Evolutionary conservation across 2,888 invertebrate species (phyloP).

Genomic region (Volucella bombylans): DNA sequence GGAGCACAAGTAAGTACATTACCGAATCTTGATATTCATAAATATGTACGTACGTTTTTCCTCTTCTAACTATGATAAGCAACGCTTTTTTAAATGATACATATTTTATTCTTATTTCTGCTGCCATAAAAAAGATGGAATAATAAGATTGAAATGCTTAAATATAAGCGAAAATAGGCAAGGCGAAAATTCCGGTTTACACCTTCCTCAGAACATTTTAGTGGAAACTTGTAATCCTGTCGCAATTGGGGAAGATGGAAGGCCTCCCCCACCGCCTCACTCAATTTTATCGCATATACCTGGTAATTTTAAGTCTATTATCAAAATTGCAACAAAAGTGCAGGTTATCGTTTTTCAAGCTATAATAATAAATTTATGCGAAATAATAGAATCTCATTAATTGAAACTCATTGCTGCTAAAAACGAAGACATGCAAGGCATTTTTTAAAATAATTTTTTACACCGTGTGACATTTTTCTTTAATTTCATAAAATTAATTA

Average conservation of each 20-base stretch:
- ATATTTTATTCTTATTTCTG: constrained; percentile 19
- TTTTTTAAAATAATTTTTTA: too few species aligned
- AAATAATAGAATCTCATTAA: too few species aligned
- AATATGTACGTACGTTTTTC: not conserved
- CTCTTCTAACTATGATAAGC: not conserved
- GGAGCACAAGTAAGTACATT: constrained; percentile 85
- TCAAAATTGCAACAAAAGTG: too few species aligned
- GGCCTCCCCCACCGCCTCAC: constrained; percentile 88
- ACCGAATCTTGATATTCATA: not conserved
- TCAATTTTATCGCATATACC: constrained; percentile 92
- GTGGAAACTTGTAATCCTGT: constrained; percentile 74
- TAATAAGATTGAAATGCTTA: constrained; percentile 61
- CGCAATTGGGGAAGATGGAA: constrained; percentile 84
- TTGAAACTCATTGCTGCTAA: too few species aligned
- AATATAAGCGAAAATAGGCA: constrained; percentile 54
- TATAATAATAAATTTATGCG: too few species aligned
- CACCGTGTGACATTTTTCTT: too few species aligned
- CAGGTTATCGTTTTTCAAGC: too few species aligned
- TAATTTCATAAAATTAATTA: too few species aligned
- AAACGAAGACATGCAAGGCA: too few species aligned
- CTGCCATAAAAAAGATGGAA: constrained; percentile 65
- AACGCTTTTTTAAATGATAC: not conserved
- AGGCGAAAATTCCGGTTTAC: constrained; percentile 57
- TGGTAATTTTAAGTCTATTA: constrained; percentile 83
- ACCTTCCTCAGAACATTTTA: constrained; percentile 55